Evolutionary conservation across 2,113 vertebrate genomes (phyloP).

Genomic region (Archilochus colubris): DNA sequence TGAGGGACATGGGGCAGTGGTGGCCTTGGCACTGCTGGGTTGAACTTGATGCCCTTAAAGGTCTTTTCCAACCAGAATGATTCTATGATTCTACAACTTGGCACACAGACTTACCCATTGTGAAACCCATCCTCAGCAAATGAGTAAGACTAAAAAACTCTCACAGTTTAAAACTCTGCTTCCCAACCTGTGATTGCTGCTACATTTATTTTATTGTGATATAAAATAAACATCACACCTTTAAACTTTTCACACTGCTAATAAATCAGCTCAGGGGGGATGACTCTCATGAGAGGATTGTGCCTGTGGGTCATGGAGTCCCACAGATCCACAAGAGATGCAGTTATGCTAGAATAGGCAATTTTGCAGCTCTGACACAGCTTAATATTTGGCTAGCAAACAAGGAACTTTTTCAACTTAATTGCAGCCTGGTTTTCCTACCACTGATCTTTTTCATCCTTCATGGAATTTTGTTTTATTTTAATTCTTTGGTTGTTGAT

Average conservation of each 20-base stretch:
- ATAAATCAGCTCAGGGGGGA: constrained; percentile 58
- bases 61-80: too few relatives aligned
- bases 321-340: constrained; percentile 61
- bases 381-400: constrained; percentile 62
- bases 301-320: constrained; percentile 35
- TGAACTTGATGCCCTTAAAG: too few relatives aligned
- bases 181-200: not conserved
- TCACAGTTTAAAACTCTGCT: not conserved
- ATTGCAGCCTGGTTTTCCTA: constrained; percentile 43
- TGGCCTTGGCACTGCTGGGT: too few relatives aligned
- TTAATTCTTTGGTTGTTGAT: not conserved
- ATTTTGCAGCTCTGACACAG: constrained; percentile 11
- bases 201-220: not conserved
- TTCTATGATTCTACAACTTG: not conserved
- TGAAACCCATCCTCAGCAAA: not conserved
- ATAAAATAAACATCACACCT: constrained; percentile 60
- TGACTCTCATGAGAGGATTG: constrained; percentile 9
- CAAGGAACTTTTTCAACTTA: constrained; percentile 62
- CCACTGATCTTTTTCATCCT: constrained; percentile 17
- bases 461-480: not conserved
- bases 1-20: too few relatives aligned
- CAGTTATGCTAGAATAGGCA: constrained; percentile 51
- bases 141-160: constrained; percentile 13
- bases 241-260: constrained; percentile 32
- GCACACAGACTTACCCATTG: not conserved